These are phyloP conservation scores for Opisthograptis luteolata DNA, from an alignment of 2,888 invertebrate genomes.

Conservation along the genomic window DNA sequence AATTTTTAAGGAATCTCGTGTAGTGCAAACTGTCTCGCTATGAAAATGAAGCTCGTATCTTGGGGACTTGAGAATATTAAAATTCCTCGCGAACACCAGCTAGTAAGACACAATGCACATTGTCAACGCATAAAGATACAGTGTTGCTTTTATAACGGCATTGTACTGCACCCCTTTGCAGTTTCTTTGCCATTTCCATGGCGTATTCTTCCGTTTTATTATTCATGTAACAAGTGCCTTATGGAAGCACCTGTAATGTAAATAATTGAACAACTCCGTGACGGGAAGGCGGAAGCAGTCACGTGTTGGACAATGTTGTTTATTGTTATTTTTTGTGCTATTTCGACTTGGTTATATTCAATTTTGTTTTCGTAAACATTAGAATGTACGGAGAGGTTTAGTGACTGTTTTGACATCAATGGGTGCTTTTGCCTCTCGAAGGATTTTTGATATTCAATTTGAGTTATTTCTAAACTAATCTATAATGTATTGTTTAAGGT, in stretches of 20 bases:
- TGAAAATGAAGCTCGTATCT: conserved; percentile 57
- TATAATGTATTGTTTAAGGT: too few relatives aligned
- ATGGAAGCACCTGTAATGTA: conserved; percentile 69
- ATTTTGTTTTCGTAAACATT: conserved; percentile 2
- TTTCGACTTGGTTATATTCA: conserved; percentile 25
- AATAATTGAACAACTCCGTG: conserved; percentile 77
- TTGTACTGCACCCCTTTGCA: conserved; percentile 73
- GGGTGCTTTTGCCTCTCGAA: too few relatives aligned
- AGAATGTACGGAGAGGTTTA: not conserved
- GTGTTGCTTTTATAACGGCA: conserved; percentile 78
- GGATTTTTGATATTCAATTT: too few relatives aligned
- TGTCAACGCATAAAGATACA: conserved; percentile 81
- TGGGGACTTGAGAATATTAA: conserved; percentile 55
- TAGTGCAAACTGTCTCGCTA: conserved; percentile 57
- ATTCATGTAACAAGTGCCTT: conserved; percentile 77
- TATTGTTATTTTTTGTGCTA: conserved; percentile 35
- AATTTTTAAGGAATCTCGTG: conserved; percentile 62
- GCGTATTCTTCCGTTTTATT: conserved; percentile 76
- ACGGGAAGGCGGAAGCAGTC: conserved; percentile 55
- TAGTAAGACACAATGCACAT: conserved; percentile 75
- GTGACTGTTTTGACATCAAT: not conserved
- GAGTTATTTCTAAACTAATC: too few relatives aligned
- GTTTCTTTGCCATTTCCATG: conserved; percentile 74
- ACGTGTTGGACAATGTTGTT: conserved; percentile 45
- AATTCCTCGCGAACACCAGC: conserved; percentile 47